Conservation (phyloP, 2,888 invertebrate species). For the Eledona agricola region DNA sequence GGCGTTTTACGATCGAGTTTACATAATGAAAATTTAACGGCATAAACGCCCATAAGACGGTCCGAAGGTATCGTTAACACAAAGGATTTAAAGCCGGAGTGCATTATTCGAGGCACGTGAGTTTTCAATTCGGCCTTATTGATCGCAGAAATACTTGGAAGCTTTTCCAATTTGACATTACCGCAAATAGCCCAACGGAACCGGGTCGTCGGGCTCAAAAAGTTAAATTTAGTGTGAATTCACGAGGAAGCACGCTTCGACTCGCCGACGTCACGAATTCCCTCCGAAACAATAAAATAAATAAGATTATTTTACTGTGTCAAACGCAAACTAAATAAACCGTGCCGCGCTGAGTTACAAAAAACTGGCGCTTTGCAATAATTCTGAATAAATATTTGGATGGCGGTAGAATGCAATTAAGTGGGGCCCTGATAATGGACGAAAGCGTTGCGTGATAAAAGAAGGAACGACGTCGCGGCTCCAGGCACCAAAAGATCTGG, state of each 20-base stretch:
- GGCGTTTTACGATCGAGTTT: constrained; percentile 5
- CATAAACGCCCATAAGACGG: constrained; percentile 25
- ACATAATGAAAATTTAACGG: constrained; percentile 18
- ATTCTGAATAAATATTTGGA: constrained; percentile 22
- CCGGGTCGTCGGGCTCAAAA: constrained; percentile 12
- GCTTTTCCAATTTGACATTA: constrained; percentile 23
- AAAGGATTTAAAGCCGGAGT: constrained; percentile 30
- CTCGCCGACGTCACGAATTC: too few species aligned
- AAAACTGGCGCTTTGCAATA: constrained; percentile 17
- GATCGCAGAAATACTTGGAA: constrained; percentile 24
- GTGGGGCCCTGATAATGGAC: not conserved
- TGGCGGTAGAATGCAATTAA: constrained; percentile 10
- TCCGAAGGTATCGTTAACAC: constrained; percentile 15
- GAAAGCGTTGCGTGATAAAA: constrained; percentile 6
- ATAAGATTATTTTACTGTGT: too few species aligned
- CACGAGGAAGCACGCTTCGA: too few species aligned
- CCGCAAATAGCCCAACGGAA: constrained; percentile 12
- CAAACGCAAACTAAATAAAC: too few species aligned
- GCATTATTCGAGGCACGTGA: constrained; percentile 29
- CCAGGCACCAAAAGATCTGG: constrained; percentile 20
- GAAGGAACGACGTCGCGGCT: constrained; percentile 7
- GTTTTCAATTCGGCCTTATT: constrained; percentile 24
- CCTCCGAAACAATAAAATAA: too few species aligned
- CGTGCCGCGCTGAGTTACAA: constrained; percentile 23
- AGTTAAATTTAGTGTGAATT: constrained; percentile 23